phyloP scores from a whole-genome alignment of 1,140 invertebrate species.

The Zaprionus capensis region DNA sequence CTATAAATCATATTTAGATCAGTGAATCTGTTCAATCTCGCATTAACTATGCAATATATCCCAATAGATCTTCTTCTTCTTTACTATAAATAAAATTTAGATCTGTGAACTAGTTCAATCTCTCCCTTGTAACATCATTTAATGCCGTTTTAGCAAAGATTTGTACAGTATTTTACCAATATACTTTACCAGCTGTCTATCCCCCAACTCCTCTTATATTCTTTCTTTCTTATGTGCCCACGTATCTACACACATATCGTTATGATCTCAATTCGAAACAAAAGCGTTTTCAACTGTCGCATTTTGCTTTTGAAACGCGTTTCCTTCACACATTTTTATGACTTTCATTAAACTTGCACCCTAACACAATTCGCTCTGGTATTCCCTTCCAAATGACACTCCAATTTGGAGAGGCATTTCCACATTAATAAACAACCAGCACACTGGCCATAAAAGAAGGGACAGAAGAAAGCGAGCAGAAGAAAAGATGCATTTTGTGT shows the following conservation, averaged over 20 bases:
- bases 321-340: conserved; percentile 59
- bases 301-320: conserved; percentile 22
- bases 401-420: conserved; percentile 81
- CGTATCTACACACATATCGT: conserved; percentile 3
- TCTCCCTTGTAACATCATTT: not conserved
- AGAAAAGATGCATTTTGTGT: conserved; percentile 53
- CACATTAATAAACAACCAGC: conserved; percentile 78
- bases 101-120: not conserved
- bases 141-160: not conserved
- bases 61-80: not conserved
- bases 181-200: conserved; percentile 1
- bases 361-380: conserved; percentile 46
- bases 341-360: conserved; percentile 52
- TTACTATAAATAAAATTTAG: not conserved
- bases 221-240: not conserved
- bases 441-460: conserved; percentile 62
- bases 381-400: conserved; percentile 72
- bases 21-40: not conserved
- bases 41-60: not conserved
- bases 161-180: not conserved
- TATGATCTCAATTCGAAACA: conserved; percentile 15
- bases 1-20: not conserved
- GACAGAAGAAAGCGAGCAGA: conserved; percentile 36
- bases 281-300: conserved; percentile 3
- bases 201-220: conserved; percentile 1